These are phyloP conservation scores for Drosophila erecta DNA, from an alignment of 1,140 invertebrate species.

Conservation along the genomic window DNA sequence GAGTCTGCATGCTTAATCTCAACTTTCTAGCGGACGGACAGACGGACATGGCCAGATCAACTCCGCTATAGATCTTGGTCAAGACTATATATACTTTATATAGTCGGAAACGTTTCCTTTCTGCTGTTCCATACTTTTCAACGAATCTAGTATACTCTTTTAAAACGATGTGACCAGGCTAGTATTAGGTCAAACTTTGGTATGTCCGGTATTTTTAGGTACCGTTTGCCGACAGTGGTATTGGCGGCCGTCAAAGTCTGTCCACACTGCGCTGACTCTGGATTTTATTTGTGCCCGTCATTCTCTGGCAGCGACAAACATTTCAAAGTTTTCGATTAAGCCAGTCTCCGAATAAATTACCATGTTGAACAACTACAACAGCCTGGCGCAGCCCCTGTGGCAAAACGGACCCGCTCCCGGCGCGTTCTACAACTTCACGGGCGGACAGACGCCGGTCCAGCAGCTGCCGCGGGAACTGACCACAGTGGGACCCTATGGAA, in stretches of 20 bases:
- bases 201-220: neutral
- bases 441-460: slow-evolving; percentile 53
- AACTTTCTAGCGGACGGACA: too few species aligned
- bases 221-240: too few species aligned
- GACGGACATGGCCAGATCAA: too few species aligned
- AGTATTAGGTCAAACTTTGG: neutral
- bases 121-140: too few species aligned
- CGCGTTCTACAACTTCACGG: slow-evolving; percentile 89
- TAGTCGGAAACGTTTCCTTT: too few species aligned
- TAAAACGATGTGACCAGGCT: neutral
- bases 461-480: slow-evolving; percentile 70
- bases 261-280: slow-evolving; percentile 6
- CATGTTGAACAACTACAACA: slow-evolving; percentile 65
- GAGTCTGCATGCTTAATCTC: too few species aligned
- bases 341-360: slow-evolving; percentile 22
- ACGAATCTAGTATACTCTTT: too few species aligned
- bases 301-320: slow-evolving; percentile 44
- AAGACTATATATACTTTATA: too few species aligned
- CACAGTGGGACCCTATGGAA: slow-evolving; percentile 78
- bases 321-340: slow-evolving; percentile 9
- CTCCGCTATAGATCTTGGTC: too few species aligned
- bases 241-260: neutral
- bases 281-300: slow-evolving; percentile 72
- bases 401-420: slow-evolving; percentile 90
- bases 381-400: slow-evolving; percentile 86